A percentile compares a stretch with the other conserved stretches of the same genome.
These are phyloP conservation scores for Microtus ochrogaster DNA, from an alignment of 2,113 vertebrate genomes.

Conservation along the genomic window DNA sequence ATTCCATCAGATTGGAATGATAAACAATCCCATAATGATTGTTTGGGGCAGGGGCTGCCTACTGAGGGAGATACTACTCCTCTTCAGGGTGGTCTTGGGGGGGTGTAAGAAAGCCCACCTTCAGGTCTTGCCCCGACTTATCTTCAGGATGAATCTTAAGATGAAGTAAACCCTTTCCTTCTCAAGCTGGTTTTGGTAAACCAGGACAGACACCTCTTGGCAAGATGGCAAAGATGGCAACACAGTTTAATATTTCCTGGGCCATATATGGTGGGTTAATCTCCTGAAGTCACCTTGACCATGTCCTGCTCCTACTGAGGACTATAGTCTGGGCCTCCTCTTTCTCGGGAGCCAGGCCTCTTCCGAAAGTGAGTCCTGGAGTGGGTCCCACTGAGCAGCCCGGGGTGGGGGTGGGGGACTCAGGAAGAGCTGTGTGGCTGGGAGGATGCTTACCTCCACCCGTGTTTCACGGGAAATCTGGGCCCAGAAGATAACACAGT, in stretches of 20 bases:
- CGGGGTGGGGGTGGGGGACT: not conserved
- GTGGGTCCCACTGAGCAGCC: not conserved
- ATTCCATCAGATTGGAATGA: not conserved
- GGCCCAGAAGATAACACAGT: conserved; percentile 76
- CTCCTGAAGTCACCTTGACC: not conserved
- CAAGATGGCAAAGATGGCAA: conserved; percentile 30
- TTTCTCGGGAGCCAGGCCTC: not conserved
- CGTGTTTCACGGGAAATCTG: conserved; percentile 63
- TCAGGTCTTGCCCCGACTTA: not conserved
- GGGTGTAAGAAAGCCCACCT: not conserved
- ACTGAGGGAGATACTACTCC: not conserved
- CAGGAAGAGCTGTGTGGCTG: conserved; percentile 30
- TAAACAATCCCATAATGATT: not conserved
- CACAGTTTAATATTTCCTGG: not conserved
- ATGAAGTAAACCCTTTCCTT: not conserved
- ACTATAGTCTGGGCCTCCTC: not conserved
- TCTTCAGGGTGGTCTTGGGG: not conserved
- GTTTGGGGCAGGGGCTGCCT: not conserved
- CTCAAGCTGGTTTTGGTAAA: not conserved
- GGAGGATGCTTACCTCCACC: conserved; percentile 29
- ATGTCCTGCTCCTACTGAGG: not conserved
- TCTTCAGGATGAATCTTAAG: not conserved
- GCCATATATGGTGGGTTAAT: not conserved
- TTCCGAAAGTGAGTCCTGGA: not conserved
- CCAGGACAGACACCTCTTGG: not conserved